These are phyloP conservation scores for Oreochromis mossambicus DNA, from an alignment of 2,797 vertebrate genomes.

Conservation along the genomic window DNA sequence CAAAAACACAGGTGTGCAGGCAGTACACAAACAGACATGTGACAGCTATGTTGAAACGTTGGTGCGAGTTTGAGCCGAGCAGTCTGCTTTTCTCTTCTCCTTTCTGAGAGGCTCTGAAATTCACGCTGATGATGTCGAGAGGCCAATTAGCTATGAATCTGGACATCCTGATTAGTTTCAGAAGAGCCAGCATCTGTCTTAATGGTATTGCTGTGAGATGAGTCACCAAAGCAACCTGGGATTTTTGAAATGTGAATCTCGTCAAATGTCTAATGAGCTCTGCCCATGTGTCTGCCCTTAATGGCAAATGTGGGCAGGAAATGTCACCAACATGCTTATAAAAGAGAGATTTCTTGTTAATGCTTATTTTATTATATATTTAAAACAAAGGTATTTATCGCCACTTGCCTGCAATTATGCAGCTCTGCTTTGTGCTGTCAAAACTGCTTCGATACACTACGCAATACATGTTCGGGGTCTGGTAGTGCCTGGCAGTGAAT, in stretches of 20 bases:
- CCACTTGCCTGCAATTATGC: background rate
- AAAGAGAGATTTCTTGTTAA: background rate
- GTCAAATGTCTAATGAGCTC: slow-evolving; percentile 17
- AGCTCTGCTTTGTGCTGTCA: background rate
- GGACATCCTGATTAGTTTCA: slow-evolving; percentile 16
- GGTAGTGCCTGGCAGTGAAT: background rate
- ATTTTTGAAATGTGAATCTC: slow-evolving; percentile 8
- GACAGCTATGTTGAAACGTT: slow-evolving; percentile 25
- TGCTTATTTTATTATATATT: background rate
- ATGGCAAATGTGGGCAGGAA: background rate
- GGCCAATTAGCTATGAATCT: slow-evolving; percentile 26
- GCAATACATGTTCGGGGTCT: background rate
- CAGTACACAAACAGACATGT: slow-evolving; percentile 7
- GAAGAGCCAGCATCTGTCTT: slow-evolving; percentile 22
- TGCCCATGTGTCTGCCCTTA: background rate
- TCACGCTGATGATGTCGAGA: slow-evolving; percentile 3
- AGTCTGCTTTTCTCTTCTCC: background rate
- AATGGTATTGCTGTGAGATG: slow-evolving; percentile 16
- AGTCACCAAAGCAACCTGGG: slow-evolving; percentile 36
- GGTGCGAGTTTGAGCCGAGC: background rate
- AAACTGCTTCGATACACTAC: background rate
- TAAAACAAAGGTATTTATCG: background rate
- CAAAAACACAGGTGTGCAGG: slow-evolving; percentile 47
- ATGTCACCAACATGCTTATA: background rate
- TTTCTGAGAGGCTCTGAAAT: background rate